Evolutionary conservation across 2,113 vertebrate genomes (phyloP).

Genomic region (Apteryx mantelli): DNA sequence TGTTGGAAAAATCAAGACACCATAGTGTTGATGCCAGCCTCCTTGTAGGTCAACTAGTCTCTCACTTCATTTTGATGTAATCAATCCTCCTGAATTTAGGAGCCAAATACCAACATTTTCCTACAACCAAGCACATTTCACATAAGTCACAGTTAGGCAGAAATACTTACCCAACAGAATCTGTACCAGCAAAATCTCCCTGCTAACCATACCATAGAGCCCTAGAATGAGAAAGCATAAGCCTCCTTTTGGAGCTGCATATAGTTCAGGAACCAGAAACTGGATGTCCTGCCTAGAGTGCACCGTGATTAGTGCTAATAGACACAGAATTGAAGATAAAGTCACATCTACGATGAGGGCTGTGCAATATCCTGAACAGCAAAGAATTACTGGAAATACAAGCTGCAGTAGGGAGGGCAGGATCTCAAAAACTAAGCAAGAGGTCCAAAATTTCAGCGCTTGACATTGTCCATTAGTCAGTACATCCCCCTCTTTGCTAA

Average conservation of each 20-base stretch:
- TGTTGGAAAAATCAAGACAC: background rate
- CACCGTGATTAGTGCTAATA: accelerated
- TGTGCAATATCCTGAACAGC: background rate
- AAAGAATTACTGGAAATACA: background rate
- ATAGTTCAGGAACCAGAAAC: background rate
- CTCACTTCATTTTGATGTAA: background rate
- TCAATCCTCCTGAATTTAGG: background rate
- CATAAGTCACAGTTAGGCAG: background rate
- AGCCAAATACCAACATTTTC: background rate
- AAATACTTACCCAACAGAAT: background rate
- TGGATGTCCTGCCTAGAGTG: background rate
- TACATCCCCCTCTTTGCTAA: background rate
- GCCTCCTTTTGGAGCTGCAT: background rate
- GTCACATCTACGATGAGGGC: background rate
- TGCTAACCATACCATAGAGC: background rate
- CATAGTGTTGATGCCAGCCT: background rate
- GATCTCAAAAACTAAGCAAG: background rate
- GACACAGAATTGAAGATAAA: background rate
- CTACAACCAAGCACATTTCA: background rate
- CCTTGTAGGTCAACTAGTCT: background rate
- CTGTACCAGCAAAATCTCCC: background rate
- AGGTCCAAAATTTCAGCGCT: background rate
- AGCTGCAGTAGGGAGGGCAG: background rate
- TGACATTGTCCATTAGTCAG: background rate
- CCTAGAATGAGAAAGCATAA: background rate